Base-by-base conservation (phyloP, 2,113 vertebrate genomes). In the Pungitius pungitius region DNA sequence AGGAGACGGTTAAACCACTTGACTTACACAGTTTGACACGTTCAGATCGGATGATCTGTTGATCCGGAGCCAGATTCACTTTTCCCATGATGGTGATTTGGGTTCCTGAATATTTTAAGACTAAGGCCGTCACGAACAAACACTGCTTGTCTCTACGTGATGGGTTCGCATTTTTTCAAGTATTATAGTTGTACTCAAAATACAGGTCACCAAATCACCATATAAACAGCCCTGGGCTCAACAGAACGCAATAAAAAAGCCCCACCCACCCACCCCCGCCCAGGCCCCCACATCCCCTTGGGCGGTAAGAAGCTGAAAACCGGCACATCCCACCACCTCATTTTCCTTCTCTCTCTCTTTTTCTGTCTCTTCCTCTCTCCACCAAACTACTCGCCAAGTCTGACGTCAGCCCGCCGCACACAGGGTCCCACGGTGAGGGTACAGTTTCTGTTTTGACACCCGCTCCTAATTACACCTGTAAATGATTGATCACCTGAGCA, bases 361-460 rank as follows among this genome's bases (percentile, higher is more conserved):
- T 60, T 63, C 79, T 80, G 74, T 79, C 72, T 85, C 84, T 86
- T n/a, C 33, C 77, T 68, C 10, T 52, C 86, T 87, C 93, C 84
- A 82, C 82, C 73, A 62, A n/a, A 63, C 61, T 18, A 69, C 75
- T 90, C 76, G 86, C 89, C 89, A 92, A 91, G 89, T 90, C 90
- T 94, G 92, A 93, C 88, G 90, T 93, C 92, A 94, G 78, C 49
- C 54, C 14, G 18, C 77, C 65, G 73, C 79, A 73, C 87, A 77
- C 73, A 52, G 77, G 82, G 87, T 88, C 92, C 87, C 81, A 4
- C 12, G 62, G 86, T 56, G 73, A 88, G 90, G 88, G 87, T 92
- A 92, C 90, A 83, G 90, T 94, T 93, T 93, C 91, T 93, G 92
- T 94, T 95, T 93, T 94, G 94, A 94, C 94, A 94, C 93, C 78